Base-by-base conservation (phyloP, 2,888 invertebrate genomes). In the Aporophyla lueneburgensis region DNA sequence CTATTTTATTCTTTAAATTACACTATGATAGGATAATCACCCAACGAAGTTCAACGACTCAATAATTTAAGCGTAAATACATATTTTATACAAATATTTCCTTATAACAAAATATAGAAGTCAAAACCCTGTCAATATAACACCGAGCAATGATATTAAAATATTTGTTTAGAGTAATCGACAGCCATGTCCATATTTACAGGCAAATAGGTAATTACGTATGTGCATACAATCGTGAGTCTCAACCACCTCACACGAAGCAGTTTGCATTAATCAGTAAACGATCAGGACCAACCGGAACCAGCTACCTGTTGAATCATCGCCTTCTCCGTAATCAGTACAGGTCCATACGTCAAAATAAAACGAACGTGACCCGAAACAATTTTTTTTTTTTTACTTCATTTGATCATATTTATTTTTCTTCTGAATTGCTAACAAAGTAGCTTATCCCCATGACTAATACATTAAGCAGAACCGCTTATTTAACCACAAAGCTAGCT, bases 201-300 rank as follows among this genome's bases (percentile, higher is more conserved):
- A 74, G 65, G 71, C 73, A 83, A 86, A 84, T 69, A 82, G 61
- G 68, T 76, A 74, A 75, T 86, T 65, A 77, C 56, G 62, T 74
- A 76, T 77, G 80, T 83, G 84, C 87, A 87, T 78, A 86, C 84
- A 86, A 86, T 86, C 86, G 85, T 84, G 81, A 76, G 58, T 72
- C 76, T 84, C 80, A 80, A 82, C 79, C 80, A 83, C 80, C 72
- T 85, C 78, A 75, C 81, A 86, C 82, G 82, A 87, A 90, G 86
- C 82, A 84, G 86, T 89, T 86, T 86, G 86, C 81, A 87, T 87
- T 86, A 86, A 89, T 89, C 86, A 84, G 74, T 83, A 81, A 83
- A 83, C 82, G 77, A 84, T 87, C 87, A 87, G 81, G 78, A 86
- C 85, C 86, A 87, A 89, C 84, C 88, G 88, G 89, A 89, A 89